These are phyloP conservation scores for Drosophila neotestacea DNA, from an alignment of 2,888 invertebrate genomes.

Conservation along the genomic window DNA sequence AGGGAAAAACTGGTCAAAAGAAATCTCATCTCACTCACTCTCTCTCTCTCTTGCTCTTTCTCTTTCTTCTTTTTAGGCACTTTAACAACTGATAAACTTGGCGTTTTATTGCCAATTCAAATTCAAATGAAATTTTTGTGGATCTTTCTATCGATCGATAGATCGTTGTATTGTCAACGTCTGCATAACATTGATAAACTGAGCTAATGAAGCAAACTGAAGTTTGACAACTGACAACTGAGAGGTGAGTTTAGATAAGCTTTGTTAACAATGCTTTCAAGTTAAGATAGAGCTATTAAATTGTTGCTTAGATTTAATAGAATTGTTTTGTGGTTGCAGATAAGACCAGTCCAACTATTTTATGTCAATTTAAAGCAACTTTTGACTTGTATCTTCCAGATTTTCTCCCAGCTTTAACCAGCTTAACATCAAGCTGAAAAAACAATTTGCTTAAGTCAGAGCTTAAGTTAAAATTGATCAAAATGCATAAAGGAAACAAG, in stretches of 20 bases:
- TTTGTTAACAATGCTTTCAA: slow-evolving; percentile 24
- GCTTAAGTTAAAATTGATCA: slow-evolving; percentile 71
- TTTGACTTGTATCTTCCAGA: slow-evolving; percentile 2
- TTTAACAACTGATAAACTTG: slow-evolving; percentile 73
- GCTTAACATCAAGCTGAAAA: slow-evolving; percentile 36
- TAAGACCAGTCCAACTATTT: slow-evolving; percentile 20
- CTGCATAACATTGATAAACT: slow-evolving; percentile 52
- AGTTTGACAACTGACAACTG: neutral
- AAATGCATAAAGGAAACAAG: slow-evolving; percentile 30
- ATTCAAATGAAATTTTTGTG: slow-evolving; percentile 40
- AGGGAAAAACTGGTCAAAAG: slow-evolving; percentile 59
- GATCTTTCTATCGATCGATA: slow-evolving; percentile 41
- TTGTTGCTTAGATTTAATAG: slow-evolving; percentile 21
- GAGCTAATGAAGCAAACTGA: slow-evolving; percentile 35
- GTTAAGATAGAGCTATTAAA: slow-evolving; percentile 48
- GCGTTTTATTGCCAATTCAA: slow-evolving; percentile 73
- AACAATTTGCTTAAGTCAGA: slow-evolving; percentile 51
- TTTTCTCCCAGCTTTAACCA: slow-evolving; percentile 21
- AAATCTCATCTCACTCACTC: slow-evolving; percentile 22
- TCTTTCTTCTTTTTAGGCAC: slow-evolving; percentile 20
- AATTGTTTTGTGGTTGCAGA: slow-evolving; percentile 24
- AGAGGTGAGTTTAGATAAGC: slow-evolving; percentile 42
- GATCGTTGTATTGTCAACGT: slow-evolving; percentile 42
- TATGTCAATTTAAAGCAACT: slow-evolving; percentile 16
- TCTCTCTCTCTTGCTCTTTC: neutral